Evolutionary conservation across 2,113 vertebrate genomes (phyloP).

Genomic region (Xiphophorus couchianus): DNA sequence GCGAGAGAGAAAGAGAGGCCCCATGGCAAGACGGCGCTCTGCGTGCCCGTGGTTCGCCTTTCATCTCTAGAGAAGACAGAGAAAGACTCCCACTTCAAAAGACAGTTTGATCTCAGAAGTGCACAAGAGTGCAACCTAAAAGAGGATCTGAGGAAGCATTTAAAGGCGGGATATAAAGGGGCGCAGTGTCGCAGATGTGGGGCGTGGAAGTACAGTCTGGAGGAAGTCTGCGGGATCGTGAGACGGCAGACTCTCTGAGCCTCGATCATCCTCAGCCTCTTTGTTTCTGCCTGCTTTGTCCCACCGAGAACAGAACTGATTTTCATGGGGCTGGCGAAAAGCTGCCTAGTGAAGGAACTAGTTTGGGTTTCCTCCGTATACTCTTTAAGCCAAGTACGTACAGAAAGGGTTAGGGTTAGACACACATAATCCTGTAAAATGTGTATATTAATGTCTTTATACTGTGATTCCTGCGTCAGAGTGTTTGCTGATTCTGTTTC

Average conservation of each 20-base stretch:
- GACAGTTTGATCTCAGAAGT: conserved; percentile 77
- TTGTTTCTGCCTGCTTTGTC: conserved; percentile 41
- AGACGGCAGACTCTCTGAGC: conserved; percentile 24
- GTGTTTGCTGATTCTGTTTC: neutral
- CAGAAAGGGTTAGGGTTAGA: no score
- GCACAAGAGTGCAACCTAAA: conserved; percentile 65
- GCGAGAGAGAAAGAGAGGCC: conserved; percentile 41
- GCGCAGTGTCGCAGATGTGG: conserved; percentile 48
- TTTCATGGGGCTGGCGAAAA: conserved; percentile 12
- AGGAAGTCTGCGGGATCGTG: conserved; percentile 31
- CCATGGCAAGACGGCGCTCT: conserved; percentile 62
- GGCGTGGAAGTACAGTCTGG: conserved; percentile 26
- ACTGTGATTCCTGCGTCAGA: neutral
- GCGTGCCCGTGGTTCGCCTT: conserved; percentile 68
- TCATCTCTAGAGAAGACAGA: conserved; percentile 73
- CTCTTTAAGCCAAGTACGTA: neutral
- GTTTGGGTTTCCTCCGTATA: neutral
- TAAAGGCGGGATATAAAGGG: conserved; percentile 63
- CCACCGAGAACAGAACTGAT: conserved; percentile 9
- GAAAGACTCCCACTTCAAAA: conserved; percentile 73
- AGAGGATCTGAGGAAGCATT: conserved; percentile 64
- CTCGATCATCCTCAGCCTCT: conserved; percentile 16
- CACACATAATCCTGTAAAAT: no score
- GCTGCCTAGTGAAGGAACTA: neutral
- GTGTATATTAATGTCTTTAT: neutral